Conservation (phyloP, 35 echinoderm and acorn worm species). For the Amphiura filiformis region DNA sequence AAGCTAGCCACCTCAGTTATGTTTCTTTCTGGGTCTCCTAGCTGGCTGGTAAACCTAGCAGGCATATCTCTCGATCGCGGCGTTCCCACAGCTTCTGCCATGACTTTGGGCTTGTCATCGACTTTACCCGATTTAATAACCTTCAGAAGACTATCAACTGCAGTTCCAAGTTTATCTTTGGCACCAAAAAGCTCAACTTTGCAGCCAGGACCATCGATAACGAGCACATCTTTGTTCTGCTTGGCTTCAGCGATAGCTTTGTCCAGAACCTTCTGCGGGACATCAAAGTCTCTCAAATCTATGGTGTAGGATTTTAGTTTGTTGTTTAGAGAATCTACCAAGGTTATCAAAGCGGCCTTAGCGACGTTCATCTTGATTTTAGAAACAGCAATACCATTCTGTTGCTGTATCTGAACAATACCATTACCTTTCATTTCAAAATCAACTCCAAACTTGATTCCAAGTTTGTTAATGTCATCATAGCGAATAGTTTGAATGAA, state of each 20-base stretch:
- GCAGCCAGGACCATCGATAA: neutral
- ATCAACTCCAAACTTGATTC: neutral
- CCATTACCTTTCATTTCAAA: slow-evolving; percentile 10
- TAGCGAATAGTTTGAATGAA: neutral
- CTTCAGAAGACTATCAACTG: neutral
- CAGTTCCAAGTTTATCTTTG: neutral
- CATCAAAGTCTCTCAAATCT: slow-evolving; percentile 8
- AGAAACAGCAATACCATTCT: neutral
- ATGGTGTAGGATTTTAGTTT: neutral
- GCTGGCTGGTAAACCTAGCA: neutral
- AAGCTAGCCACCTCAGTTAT: too few relatives aligned
- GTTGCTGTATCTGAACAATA: neutral
- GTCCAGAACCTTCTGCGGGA: neutral
- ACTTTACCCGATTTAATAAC: neutral
- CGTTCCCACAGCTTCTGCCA: neutral
- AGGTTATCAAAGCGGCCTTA: neutral
- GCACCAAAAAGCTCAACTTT: slow-evolving; percentile 2
- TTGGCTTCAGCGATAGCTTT: neutral
- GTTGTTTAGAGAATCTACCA: neutral
- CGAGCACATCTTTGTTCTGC: neutral
- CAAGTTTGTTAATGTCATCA: neutral
- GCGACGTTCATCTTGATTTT: neutral
- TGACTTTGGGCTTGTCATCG: neutral
- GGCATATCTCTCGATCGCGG: neutral
- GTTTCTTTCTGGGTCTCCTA: too few relatives aligned